Base-by-base conservation (phyloP, 2,113 vertebrate genomes). In the Cyanistes caeruleus region DNA sequence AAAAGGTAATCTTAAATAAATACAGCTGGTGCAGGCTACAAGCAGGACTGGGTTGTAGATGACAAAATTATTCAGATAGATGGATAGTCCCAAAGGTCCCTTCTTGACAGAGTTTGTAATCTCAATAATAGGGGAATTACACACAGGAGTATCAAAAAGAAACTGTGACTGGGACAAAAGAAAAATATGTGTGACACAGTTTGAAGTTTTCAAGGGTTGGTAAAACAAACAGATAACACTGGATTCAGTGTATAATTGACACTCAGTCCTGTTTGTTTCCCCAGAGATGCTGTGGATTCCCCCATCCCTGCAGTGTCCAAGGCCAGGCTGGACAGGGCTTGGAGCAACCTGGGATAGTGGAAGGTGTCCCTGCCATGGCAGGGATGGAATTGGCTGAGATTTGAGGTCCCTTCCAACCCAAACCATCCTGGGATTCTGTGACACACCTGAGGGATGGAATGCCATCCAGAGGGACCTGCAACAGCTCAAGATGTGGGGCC, bases 1-100 rank as follows among this genome's bases (percentile, higher is more conserved):
- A 95, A 95, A 92, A 90, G 87, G 81, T 95, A 96, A 95, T 60
- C 77, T 94, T 94, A 96, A 95, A 96, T 92, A 97, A 97, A 96
- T 93, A 94, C 96, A 97, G 94, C 95, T 97, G 95, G 73, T 93
- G 22, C 33, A 72, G 85, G 70, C 21, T 96, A 92, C 81, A 92
- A 87, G 89, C 91, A 90, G 69, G 70, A 93, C 35, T 83, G 84
- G 52, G 64, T 91, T 93, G 67, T 90, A 94, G 89, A 92, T 78
- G 64, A 81, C 90, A 96, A 92, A 89, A 92, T 89, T 84, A 83
- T 64, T 91, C 35, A 51, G 55, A 76, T 21, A 89, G 82, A 92
- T 67, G 58, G 60, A 86, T 69, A 44, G 79, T 77, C 82, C 80
- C 55, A 76, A 55, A 82, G 35, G 39, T 55, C 31, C 15, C 11